These are phyloP conservation scores for Iphiclides podalirius DNA, from an alignment of 2,888 invertebrate genomes.

Conservation along the genomic window DNA sequence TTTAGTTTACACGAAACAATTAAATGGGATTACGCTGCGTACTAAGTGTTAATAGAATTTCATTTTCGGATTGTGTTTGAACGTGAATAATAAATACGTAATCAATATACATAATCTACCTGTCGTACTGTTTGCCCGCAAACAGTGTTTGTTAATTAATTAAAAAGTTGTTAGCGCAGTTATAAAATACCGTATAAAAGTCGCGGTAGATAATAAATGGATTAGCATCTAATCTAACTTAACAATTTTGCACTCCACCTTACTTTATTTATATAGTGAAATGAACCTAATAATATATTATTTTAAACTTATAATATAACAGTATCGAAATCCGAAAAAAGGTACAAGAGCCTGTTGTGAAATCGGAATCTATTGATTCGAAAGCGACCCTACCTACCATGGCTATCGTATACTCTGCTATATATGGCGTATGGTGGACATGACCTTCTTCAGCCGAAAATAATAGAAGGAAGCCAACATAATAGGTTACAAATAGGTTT, in stretches of 20 bases:
- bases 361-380: too few relatives aligned
- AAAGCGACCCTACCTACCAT: too few relatives aligned
- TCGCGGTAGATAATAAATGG: too few relatives aligned
- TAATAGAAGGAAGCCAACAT: conserved; percentile 36
- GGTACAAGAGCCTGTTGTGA: too few relatives aligned
- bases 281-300: too few relatives aligned
- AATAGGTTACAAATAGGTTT: conserved; percentile 37
- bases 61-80: conserved; percentile 13
- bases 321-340: too few relatives aligned
- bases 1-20: conserved; percentile 6
- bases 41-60: conserved; percentile 7
- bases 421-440: conserved; percentile 2
- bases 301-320: too few relatives aligned
- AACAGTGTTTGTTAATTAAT: conserved; percentile 15
- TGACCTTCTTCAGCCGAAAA: conserved; percentile 20
- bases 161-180: conserved; percentile 1
- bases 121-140: not conserved
- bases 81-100: conserved; percentile 13
- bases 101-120: not conserved
- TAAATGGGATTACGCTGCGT: conserved; percentile 10
- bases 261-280: too few relatives aligned
- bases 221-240: too few relatives aligned
- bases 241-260: too few relatives aligned
- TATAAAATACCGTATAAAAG: too few relatives aligned
- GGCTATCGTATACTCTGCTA: not conserved